These are phyloP conservation scores for Horisme vitalbata DNA, from an alignment of 2,888 invertebrate species.

Conservation along the genomic window DNA sequence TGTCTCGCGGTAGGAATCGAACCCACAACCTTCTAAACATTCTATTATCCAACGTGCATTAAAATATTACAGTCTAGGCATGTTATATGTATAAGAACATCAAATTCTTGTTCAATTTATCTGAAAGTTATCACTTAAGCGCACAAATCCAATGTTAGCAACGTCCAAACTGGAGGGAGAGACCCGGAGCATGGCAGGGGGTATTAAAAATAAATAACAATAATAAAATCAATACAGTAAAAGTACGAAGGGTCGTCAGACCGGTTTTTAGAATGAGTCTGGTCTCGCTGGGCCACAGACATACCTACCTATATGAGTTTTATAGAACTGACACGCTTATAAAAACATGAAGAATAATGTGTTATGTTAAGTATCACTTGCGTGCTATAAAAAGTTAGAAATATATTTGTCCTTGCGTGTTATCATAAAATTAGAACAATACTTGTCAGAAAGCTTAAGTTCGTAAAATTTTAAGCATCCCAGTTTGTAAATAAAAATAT, in stretches of 20 bases:
- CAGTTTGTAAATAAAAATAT: no score
- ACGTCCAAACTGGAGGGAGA: constrained; percentile 24
- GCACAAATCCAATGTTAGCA: constrained; percentile 15
- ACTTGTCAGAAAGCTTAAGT: no score
- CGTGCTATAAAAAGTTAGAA: no score
- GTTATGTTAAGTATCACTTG: no score
- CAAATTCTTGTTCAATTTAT: background rate
- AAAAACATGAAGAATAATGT: background rate
- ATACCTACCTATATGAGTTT: constrained; percentile 16
- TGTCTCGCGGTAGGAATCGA: no score
- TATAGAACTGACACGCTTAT: constrained; percentile 15
- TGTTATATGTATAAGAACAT: no score
- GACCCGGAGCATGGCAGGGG: constrained; percentile 21
- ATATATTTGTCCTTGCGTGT: no score
- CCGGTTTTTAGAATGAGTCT: constrained; percentile 32
- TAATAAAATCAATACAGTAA: constrained; percentile 43
- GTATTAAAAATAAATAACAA: constrained; percentile 40
- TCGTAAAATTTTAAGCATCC: no score
- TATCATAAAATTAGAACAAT: no score
- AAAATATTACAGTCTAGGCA: no score
- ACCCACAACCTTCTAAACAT: no score
- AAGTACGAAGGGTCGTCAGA: constrained; percentile 38
- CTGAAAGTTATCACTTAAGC: background rate
- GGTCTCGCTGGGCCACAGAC: constrained; percentile 20
- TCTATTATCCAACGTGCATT: no score